phyloP scores from a whole-genome alignment of 2,888 invertebrate genomes.

The Tubiluchus corallicola region DNA sequence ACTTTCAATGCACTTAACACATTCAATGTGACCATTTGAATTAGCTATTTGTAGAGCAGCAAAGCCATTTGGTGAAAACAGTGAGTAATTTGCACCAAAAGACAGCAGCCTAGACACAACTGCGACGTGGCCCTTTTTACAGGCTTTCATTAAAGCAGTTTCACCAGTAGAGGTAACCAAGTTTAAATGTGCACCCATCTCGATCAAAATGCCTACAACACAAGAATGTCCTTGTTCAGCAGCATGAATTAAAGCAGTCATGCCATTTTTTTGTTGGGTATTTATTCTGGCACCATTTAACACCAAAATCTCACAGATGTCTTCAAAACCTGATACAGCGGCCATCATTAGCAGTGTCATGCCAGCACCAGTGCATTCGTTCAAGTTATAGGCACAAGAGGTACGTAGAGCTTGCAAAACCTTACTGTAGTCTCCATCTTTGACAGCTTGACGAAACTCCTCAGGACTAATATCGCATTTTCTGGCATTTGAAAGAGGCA shows the following conservation, averaged over 20 bases:
- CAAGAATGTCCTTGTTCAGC: conserved; percentile 20
- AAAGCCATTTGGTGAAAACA: conserved; percentile 17
- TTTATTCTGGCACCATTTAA: conserved; percentile 23
- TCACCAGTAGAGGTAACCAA: conserved; percentile 20
- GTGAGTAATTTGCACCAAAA: conserved; percentile 24
- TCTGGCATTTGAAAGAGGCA: too few relatives aligned
- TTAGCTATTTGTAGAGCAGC: conserved; percentile 23
- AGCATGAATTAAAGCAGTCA: conserved; percentile 25
- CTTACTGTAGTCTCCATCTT: too few relatives aligned
- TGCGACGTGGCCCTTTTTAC: conserved; percentile 21
- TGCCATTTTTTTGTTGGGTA: conserved; percentile 21
- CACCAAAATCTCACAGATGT: conserved; percentile 22
- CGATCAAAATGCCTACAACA: conserved; percentile 22
- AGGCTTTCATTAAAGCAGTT: conserved; percentile 27
- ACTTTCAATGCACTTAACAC: conserved; percentile 2
- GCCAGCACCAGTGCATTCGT: too few relatives aligned
- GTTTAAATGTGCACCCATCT: conserved; percentile 25
- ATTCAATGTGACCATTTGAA: conserved; percentile 16
- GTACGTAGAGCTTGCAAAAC: too few relatives aligned
- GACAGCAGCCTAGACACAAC: conserved; percentile 22
- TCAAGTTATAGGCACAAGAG: too few relatives aligned
- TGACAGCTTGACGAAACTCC: too few relatives aligned
- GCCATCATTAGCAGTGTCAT: conserved; percentile 23
- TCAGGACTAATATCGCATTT: too few relatives aligned
- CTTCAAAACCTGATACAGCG: conserved; percentile 21